phyloP scores from a whole-genome alignment of 2,113 vertebrate species.

The Cichladusa arquata region DNA sequence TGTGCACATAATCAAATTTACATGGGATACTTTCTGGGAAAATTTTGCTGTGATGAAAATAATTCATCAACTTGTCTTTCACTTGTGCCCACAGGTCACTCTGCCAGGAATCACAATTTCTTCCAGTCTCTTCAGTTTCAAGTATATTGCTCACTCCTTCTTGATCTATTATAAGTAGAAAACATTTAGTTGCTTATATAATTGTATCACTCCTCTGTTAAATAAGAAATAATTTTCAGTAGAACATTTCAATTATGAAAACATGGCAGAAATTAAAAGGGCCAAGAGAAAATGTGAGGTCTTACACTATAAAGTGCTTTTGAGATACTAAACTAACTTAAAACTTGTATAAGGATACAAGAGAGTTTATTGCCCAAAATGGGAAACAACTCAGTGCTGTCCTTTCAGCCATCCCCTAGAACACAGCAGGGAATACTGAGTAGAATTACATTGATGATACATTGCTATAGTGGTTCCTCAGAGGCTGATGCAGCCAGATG shows the following conservation, averaged over 20 bases:
- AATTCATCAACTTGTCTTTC: slow-evolving; percentile 70
- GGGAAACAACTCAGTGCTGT: not conserved
- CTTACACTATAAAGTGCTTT: not conserved
- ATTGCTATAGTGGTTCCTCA: not conserved
- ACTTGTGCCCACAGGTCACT: slow-evolving; percentile 78
- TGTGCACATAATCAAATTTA: slow-evolving; percentile 77
- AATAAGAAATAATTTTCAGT: not conserved
- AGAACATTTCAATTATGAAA: not conserved
- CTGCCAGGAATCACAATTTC: slow-evolving; percentile 74
- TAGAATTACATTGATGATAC: not conserved
- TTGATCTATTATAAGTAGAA: slow-evolving; percentile 23
- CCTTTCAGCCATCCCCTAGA: not conserved
- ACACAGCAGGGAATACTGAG: not conserved
- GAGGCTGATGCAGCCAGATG: not conserved
- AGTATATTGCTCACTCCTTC: not conserved
- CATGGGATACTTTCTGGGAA: slow-evolving; percentile 80
- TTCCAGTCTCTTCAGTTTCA: not conserved
- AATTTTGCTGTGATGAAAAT: slow-evolving; percentile 73
- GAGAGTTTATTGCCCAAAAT: not conserved
- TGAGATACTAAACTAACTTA: not conserved
- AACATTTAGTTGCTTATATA: not conserved
- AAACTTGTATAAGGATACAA: not conserved
- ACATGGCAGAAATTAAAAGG: not conserved
- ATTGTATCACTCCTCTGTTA: not conserved
- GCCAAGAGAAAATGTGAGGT: not conserved